Evolutionary conservation across 2,888 invertebrate genomes (phyloP).

Genomic region (Dorcus hopei): DNA sequence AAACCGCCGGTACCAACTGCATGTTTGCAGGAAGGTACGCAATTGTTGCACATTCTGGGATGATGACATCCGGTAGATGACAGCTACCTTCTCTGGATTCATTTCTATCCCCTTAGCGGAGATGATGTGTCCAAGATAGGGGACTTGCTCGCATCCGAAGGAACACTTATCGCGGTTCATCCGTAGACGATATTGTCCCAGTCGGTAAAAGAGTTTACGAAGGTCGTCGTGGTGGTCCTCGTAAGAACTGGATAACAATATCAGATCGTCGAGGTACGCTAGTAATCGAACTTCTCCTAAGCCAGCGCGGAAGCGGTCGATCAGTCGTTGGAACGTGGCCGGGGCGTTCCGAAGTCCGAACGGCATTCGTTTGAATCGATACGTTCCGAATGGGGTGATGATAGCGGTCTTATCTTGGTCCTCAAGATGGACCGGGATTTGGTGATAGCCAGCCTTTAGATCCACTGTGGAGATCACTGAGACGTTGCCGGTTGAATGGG

Average conservation of each 20-base stretch:
- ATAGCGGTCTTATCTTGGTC: slow-evolving; percentile 33
- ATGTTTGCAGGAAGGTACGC: slow-evolving; percentile 17
- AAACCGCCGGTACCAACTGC: slow-evolving; percentile 24
- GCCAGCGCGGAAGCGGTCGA: slow-evolving; percentile 21
- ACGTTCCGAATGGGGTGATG: slow-evolving; percentile 35
- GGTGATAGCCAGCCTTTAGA: too few relatives aligned
- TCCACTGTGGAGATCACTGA: too few relatives aligned
- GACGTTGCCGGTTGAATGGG: too few relatives aligned
- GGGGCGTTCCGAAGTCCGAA: slow-evolving; percentile 30
- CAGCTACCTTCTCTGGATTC: slow-evolving; percentile 15
- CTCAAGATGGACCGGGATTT: slow-evolving; percentile 36
- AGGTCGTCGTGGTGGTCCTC: slow-evolving; percentile 27
- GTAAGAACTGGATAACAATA: slow-evolving; percentile 25
- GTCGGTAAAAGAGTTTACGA: slow-evolving; percentile 16
- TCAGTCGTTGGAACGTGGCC: slow-evolving; percentile 32
- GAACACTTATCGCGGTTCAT: slow-evolving; percentile 27
- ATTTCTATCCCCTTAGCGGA: slow-evolving; percentile 10
- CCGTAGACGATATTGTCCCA: slow-evolving; percentile 25
- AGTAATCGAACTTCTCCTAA: slow-evolving; percentile 23
- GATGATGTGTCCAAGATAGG: slow-evolving; percentile 25
- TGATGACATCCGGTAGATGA: slow-evolving; percentile 10
- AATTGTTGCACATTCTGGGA: slow-evolving; percentile 17
- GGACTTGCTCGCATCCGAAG: too few relatives aligned
- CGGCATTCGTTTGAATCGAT: slow-evolving; percentile 25
- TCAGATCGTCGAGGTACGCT: slow-evolving; percentile 32